Percentiles rank a stretch among this genome's conserved stretches.
Evolutionary conservation across 1,140 invertebrate genomes (phyloP).

Genomic region (Megalonaias nervosa): DNA sequence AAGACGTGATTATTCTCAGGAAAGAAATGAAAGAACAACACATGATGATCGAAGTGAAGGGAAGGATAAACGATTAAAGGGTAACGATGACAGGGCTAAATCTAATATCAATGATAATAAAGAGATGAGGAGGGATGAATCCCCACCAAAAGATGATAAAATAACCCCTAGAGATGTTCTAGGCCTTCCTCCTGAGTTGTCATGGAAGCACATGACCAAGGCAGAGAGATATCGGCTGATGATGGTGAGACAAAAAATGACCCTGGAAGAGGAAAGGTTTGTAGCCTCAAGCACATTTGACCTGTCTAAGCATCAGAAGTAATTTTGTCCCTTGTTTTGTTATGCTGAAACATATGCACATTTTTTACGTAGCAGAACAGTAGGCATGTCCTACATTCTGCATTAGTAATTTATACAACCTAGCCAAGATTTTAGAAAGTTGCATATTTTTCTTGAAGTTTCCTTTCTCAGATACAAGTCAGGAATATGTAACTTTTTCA

Average conservation of each 20-base stretch:
- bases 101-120: neutral
- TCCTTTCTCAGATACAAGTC: too few relatives aligned
- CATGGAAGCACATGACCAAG: slow-evolving; percentile 61
- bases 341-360: neutral
- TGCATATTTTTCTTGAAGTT: too few relatives aligned
- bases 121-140: slow-evolving; percentile 13
- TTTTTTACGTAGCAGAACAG: neutral
- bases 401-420: too few relatives aligned
- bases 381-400: too few relatives aligned
- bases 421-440: too few relatives aligned
- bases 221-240: slow-evolving; percentile 64
- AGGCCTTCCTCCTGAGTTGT: slow-evolving; percentile 46
- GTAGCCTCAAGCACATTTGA: neutral
- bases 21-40: slow-evolving; percentile 25
- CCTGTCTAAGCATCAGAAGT: neutral
- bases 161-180: slow-evolving; percentile 36
- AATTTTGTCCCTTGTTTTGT: neutral
- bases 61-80: slow-evolving; percentile 10
- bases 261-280: slow-evolving; percentile 44
- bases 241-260: slow-evolving; percentile 60
- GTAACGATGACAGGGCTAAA: slow-evolving; percentile 1
- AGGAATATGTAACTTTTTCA: too few relatives aligned
- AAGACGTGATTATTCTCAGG: slow-evolving; percentile 16
- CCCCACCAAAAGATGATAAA: slow-evolving; percentile 24
- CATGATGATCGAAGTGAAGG: slow-evolving; percentile 16